Evolutionary conservation across 2,888 invertebrate species (phyloP), one percentile per base, ranked within the genome.

Genomic region (Drepana falcataria): DNA sequence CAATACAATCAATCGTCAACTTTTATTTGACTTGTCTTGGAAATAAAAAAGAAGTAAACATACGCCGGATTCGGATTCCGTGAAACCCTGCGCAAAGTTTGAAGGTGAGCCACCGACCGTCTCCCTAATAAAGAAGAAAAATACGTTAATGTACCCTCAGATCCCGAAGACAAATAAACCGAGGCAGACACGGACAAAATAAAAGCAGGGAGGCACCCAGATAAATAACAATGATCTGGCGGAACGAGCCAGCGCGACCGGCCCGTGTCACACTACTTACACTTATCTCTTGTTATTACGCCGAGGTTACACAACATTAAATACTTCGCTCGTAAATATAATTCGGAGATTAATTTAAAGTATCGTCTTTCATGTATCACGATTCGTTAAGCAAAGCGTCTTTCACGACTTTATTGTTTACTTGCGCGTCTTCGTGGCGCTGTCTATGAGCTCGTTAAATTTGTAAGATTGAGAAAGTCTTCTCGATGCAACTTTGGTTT

Each of bases 141-240:
- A 91, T 90, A 90, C 90, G 88, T 87, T 89, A 90, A 90, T 91
- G 85, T 90, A 90, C 86, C 87, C 86, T 82, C 83, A 83, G 87
- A 89, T 85, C 83, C 83, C 81, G 72, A 90, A 90, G 88, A 91
- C 88, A 91, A 91, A 91, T 87, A 91, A 90, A 89, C 81, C 72
- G 79, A 79, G 77, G 80, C 82, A 81, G 84, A 86, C 86, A 85
- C 79, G 86, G 81, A 79, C 81, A 83, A 87, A 88, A 89, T 88
- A 89, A 87, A 87, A 85, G 79, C 83, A 75, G 82, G 81, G 82
- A 82, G 81, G 79, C 79, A 75, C 73, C 65, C 83, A 79, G 82
- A 90, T 86, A 88, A 89, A 89, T 87, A 88, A 87, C 87, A 88
- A 87, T 86, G 87, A 86, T 85, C 80, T 81, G 70, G 76, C 70